Percentiles rank a stretch among this genome's conserved stretches.
These are phyloP conservation scores for Ectemnius lituratus DNA, from an alignment of 2,888 invertebrate species.

Conservation along the genomic window DNA sequence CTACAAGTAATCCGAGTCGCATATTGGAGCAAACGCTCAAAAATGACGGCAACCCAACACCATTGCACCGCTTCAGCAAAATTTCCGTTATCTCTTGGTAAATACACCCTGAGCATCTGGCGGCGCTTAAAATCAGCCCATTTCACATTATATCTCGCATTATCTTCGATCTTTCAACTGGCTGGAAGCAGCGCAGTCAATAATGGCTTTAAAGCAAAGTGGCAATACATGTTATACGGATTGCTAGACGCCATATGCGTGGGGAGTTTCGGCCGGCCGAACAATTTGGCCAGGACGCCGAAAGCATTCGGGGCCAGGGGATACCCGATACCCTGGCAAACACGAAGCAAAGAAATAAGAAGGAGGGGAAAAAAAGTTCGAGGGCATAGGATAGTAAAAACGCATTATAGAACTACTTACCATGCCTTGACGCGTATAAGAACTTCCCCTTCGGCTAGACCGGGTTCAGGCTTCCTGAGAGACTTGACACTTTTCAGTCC, in stretches of 20 bases:
- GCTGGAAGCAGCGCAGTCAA: too few relatives aligned
- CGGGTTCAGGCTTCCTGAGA: constrained; percentile 88
- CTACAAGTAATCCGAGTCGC: not conserved
- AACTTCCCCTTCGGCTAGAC: constrained; percentile 86
- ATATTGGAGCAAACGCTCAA: not conserved
- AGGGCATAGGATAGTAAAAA: too few relatives aligned
- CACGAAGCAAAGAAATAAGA: not conserved
- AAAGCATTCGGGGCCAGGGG: too few relatives aligned
- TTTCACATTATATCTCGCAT: too few relatives aligned
- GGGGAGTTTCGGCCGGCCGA: not conserved
- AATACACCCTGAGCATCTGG: not conserved
- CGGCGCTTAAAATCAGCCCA: too few relatives aligned
- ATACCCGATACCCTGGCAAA: not conserved
- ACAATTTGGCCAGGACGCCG: not conserved
- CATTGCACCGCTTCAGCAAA: not conserved
- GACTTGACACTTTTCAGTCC: constrained; percentile 92
- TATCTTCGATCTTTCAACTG: too few relatives aligned
- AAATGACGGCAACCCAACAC: not conserved
- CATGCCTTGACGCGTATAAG: constrained; percentile 91
- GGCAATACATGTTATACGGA: not conserved
- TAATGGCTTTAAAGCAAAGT: not conserved
- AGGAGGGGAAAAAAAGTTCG: not conserved
- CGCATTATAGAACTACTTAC: constrained; percentile 80
- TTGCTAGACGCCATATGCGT: not conserved
- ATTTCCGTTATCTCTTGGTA: not conserved